A percentile compares a stretch with the other conserved stretches of the same genome.
Evolutionary conservation across 2,113 vertebrate genomes (phyloP).

Genomic region (Vimba vimba): DNA sequence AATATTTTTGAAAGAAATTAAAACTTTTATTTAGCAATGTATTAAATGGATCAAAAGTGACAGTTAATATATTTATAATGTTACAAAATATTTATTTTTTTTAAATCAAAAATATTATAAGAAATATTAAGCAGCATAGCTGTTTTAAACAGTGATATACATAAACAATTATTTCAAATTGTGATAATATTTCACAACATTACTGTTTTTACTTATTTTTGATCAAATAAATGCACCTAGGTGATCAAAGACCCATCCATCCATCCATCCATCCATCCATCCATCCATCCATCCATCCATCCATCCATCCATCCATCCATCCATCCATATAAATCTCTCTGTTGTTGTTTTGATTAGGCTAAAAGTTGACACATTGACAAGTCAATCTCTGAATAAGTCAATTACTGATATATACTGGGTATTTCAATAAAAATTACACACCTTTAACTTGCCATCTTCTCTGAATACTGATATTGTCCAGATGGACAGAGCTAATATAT

Average conservation of each 20-base stretch:
- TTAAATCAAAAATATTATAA: too few relatives aligned
- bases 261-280: too few relatives aligned
- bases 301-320: too few relatives aligned
- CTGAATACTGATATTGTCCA: conserved; percentile 26
- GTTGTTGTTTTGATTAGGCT: not conserved
- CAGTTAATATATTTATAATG: too few relatives aligned
- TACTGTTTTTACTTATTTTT: not conserved
- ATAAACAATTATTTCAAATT: too few relatives aligned
- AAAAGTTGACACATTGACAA: not conserved
- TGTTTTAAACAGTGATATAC: too few relatives aligned
- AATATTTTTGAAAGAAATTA: not conserved
- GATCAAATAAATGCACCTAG: not conserved
- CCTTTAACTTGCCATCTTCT: conserved; percentile 8
- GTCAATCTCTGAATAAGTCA: not conserved
- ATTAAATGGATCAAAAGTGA: not conserved
- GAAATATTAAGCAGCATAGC: not conserved
- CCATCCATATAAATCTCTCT: too few relatives aligned
- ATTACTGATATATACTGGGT: conserved; percentile 15
- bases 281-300: too few relatives aligned
- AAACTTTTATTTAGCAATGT: not conserved
- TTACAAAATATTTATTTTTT: too few relatives aligned
- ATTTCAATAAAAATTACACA: not conserved
- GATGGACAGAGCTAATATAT: conserved; percentile 36
- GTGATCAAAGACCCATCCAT: not conserved
- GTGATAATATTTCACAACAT: not conserved